Evolutionary conservation across 2,888 invertebrate species (phyloP).

Genomic region (Tetragnatha montana): DNA sequence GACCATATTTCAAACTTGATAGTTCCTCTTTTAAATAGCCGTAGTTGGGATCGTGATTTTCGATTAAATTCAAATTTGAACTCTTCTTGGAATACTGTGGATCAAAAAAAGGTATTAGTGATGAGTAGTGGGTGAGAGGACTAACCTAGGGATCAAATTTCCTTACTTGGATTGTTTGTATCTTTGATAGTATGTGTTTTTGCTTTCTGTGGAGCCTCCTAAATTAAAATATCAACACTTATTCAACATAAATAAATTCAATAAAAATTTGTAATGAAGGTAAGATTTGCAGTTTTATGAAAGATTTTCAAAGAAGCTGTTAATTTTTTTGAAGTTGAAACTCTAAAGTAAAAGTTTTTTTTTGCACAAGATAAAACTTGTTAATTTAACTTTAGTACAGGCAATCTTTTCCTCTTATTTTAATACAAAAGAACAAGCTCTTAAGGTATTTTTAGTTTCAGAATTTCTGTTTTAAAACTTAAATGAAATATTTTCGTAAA

Average conservation of each 20-base stretch:
- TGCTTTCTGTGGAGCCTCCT: conserved; percentile 80
- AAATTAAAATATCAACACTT: conserved; percentile 74
- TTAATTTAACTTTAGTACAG: too few relatives aligned
- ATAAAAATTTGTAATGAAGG: not conserved
- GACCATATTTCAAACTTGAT: conserved; percentile 94
- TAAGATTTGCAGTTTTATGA: too few relatives aligned
- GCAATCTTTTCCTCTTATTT: too few relatives aligned
- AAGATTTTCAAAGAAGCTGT: too few relatives aligned
- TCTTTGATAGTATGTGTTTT: conserved; percentile 87
- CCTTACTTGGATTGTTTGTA: conserved; percentile 85
- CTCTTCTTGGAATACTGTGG: conserved; percentile 84
- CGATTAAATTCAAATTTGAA: conserved; percentile 88
- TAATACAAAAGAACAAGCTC: too few relatives aligned
- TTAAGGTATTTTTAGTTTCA: too few relatives aligned
- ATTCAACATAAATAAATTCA: conserved; percentile 72
- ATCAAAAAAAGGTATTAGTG: not conserved
- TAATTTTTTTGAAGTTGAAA: too few relatives aligned
- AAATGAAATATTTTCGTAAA: too few relatives aligned
- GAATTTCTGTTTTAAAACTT: too few relatives aligned
- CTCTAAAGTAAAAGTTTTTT: too few relatives aligned
- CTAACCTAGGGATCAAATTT: not conserved
- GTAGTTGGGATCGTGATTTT: conserved; percentile 85
- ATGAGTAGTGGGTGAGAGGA: too few relatives aligned
- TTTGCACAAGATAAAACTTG: too few relatives aligned
- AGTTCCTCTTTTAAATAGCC: conserved; percentile 91